A percentile compares a stretch with the other conserved stretches of the same genome.
These are phyloP conservation scores for Accipiter virgatus DNA, from an alignment of 2,113 vertebrate genomes.

Conservation along the genomic window DNA sequence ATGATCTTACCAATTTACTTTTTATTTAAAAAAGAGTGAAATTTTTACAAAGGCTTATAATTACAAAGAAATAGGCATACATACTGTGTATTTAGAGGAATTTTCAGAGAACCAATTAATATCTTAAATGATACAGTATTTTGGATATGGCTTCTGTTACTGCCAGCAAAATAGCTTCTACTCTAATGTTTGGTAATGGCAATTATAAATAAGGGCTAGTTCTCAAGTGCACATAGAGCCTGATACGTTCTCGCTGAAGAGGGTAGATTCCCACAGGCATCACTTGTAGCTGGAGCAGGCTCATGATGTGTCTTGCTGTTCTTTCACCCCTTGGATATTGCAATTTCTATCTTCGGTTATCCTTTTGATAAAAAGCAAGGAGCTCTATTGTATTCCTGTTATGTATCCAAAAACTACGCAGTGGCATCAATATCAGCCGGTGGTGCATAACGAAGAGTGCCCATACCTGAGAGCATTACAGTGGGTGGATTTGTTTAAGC, in stretches of 20 bases:
- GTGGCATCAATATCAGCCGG: background rate
- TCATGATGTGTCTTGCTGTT: rapidly evolving
- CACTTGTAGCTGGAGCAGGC: background rate
- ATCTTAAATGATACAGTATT: background rate
- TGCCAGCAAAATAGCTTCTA: background rate
- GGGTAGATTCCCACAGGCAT: background rate
- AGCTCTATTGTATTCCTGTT: background rate
- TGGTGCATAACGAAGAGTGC: background rate
- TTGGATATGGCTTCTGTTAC: background rate
- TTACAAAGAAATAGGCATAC: background rate
- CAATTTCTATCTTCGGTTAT: background rate
- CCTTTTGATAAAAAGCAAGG: background rate
- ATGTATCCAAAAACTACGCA: background rate
- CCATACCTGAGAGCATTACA: rapidly evolving
- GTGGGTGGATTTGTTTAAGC: background rate
- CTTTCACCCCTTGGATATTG: background rate
- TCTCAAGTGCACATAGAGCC: background rate
- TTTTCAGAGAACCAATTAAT: background rate
- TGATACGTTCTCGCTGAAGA: background rate
- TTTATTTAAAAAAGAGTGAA: background rate
- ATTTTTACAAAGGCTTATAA: background rate
- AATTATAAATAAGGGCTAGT: background rate
- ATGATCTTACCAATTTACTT: background rate
- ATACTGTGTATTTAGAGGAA: background rate
- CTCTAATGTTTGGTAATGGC: background rate